phyloP scores from a whole-genome alignment of 2,888 invertebrate genomes.

The Cybosia mesomella region DNA sequence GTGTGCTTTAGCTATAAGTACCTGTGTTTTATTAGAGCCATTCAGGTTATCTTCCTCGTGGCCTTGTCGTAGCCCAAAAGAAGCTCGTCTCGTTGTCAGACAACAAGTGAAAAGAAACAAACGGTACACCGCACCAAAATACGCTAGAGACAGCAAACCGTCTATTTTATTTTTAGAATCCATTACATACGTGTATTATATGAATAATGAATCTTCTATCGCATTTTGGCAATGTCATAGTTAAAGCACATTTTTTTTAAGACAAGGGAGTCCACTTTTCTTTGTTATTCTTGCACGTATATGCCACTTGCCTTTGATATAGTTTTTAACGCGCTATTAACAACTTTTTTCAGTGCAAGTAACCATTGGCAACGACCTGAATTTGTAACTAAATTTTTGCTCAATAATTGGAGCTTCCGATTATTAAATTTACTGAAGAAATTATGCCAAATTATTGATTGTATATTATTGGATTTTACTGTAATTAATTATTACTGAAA shows the following conservation, averaged over 20 bases:
- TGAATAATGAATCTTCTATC: neutral
- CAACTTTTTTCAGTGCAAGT: neutral
- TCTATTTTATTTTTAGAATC: no score
- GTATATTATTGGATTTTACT: conserved; percentile 44
- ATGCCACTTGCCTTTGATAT: conserved; percentile 10
- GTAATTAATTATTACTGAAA: conserved; percentile 35
- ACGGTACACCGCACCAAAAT: no score
- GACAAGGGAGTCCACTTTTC: neutral
- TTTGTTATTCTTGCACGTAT: neutral
- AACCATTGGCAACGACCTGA: conserved; percentile 36
- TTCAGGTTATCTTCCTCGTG: no score
- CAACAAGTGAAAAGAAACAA: no score
- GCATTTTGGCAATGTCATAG: neutral
- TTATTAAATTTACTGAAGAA: conserved; percentile 41
- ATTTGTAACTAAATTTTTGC: conserved; percentile 63
- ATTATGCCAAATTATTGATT: conserved; percentile 53
- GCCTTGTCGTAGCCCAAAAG: no score
- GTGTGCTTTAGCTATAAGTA: neutral
- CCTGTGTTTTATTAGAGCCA: no score
- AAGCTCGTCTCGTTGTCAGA: no score
- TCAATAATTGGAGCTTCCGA: conserved; percentile 78
- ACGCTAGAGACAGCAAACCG: no score
- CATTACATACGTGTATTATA: no score
- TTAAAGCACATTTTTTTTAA: neutral
- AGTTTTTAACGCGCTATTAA: neutral